Conservation (phyloP, 64 coral and sea anemone genomes). For the Cladopsammia gracilis region DNA sequence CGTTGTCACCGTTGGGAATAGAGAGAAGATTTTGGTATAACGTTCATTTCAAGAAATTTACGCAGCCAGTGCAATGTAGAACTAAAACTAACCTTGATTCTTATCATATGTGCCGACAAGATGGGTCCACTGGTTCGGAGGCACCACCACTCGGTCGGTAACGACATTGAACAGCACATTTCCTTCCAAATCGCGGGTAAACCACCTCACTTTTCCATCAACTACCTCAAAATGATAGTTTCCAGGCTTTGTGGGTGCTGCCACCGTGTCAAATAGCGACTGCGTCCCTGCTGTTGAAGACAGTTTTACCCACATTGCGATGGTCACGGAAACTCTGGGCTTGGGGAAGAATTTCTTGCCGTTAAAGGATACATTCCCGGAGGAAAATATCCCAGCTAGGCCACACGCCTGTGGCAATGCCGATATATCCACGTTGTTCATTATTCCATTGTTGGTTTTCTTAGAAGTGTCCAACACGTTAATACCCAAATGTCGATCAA, state of each 20-base stretch:
- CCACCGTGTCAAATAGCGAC: constrained; percentile 73
- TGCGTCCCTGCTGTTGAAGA: constrained; percentile 56
- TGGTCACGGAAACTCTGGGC: constrained; percentile 75
- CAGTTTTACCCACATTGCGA: constrained; percentile 87
- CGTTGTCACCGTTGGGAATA: not conserved
- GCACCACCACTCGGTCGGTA: constrained; percentile 36
- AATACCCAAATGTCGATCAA: constrained; percentile 67
- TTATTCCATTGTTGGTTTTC: constrained; percentile 64
- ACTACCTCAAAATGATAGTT: constrained; percentile 81
- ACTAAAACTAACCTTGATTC: constrained; percentile 39
- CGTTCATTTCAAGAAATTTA: not conserved
- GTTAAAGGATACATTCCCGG: constrained; percentile 74
- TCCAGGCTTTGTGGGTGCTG: constrained; percentile 37
- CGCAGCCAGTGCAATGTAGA: too few relatives aligned
- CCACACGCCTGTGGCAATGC: constrained; percentile 76
- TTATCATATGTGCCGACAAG: constrained; percentile 81
- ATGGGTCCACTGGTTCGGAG: constrained; percentile 81
- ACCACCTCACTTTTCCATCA: constrained; percentile 82
- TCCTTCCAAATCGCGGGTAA: constrained; percentile 40
- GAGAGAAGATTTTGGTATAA: not conserved
- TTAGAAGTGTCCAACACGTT: constrained; percentile 70
- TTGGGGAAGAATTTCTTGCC: constrained; percentile 72
- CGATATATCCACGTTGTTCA: constrained; percentile 60
- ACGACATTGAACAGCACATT: constrained; percentile 59
- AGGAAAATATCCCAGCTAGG: constrained; percentile 68